Percentiles rank a stretch among this genome's conserved stretches.
Conservation (phyloP, 2,113 vertebrate genomes). For the Perccottus glenii region DNA sequence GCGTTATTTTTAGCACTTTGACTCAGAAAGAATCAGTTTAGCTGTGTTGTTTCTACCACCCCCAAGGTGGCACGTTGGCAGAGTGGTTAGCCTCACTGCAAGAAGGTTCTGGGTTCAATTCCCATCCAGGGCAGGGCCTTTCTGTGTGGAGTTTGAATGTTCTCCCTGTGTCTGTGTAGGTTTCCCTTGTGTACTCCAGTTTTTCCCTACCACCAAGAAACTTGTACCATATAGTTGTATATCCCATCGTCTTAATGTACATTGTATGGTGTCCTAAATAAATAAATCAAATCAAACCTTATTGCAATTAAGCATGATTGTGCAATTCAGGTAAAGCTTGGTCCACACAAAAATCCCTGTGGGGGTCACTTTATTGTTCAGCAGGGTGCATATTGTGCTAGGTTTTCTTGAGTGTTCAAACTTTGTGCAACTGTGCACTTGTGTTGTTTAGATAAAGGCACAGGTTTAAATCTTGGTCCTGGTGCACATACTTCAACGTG, state of each 20-base stretch:
- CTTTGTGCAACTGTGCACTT: background rate
- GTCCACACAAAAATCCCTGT: background rate
- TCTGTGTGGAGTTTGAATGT: too few relatives aligned
- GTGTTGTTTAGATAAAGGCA: background rate
- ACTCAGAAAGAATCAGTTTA: slow-evolving; percentile 47
- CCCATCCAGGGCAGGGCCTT: too few relatives aligned
- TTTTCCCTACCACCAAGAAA: too few relatives aligned
- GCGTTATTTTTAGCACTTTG: slow-evolving; percentile 73
- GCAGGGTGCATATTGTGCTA: background rate
- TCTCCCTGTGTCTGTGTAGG: too few relatives aligned
- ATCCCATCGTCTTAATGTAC: too few relatives aligned
- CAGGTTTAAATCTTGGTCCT: too few relatives aligned
- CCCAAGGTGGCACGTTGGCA: too few relatives aligned
- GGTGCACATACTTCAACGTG: too few relatives aligned
- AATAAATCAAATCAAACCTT: background rate
- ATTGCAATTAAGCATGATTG: slow-evolving; percentile 34
- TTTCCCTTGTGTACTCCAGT: too few relatives aligned
- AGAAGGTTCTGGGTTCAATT: background rate
- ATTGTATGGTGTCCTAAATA: too few relatives aligned
- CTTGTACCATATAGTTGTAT: too few relatives aligned
- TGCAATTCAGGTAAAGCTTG: slow-evolving; percentile 2
- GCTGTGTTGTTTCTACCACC: slow-evolving; percentile 14
- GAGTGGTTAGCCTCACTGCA: slow-evolving; percentile 9
- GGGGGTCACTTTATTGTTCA: background rate
- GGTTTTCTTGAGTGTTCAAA: background rate